Conservation (phyloP, 2,113 vertebrate species). For the Oryctolagus cuniculus region DNA sequence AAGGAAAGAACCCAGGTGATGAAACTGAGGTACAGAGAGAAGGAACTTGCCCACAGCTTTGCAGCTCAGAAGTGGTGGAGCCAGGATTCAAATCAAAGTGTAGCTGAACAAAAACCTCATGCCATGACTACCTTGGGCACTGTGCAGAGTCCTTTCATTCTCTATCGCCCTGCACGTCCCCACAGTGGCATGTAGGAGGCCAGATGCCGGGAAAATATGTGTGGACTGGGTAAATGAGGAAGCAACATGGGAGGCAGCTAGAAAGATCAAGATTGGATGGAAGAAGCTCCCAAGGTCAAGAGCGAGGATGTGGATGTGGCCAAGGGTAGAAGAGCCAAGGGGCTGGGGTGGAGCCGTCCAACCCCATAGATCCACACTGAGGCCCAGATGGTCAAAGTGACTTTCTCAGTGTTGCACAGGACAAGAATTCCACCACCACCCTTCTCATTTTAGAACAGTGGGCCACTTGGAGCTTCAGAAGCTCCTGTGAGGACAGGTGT, state of each 20-base stretch:
- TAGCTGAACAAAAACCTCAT: neutral
- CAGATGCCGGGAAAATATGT: slow-evolving; percentile 39
- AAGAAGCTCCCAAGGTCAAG: slow-evolving; percentile 14
- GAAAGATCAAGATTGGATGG: slow-evolving; percentile 53
- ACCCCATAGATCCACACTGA: slow-evolving; percentile 11
- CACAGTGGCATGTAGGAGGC: neutral
- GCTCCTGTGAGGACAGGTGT: too few relatives aligned
- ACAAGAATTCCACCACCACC: neutral
- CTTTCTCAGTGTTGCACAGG: neutral
- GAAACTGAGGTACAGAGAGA: slow-evolving; percentile 50
- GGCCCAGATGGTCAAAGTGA: slow-evolving; percentile 24
- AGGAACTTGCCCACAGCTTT: slow-evolving; percentile 42
- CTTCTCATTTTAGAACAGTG: neutral
- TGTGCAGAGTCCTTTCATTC: neutral
- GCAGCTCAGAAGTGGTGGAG: neutral
- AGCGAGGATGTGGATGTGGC: slow-evolving; percentile 34
- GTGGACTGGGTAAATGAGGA: slow-evolving; percentile 22
- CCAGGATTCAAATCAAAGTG: slow-evolving; percentile 22
- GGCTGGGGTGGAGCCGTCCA: neutral
- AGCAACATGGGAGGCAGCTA: slow-evolving; percentile 36
- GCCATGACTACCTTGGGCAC: neutral
- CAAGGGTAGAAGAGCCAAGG: neutral
- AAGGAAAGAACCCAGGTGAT: slow-evolving; percentile 32
- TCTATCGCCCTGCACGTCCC: neutral
- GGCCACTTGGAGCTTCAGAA: slow-evolving; percentile 24